These are phyloP conservation scores for Margaritifera margaritifera DNA, from an alignment of 2,888 invertebrate genomes.

Conservation along the genomic window DNA sequence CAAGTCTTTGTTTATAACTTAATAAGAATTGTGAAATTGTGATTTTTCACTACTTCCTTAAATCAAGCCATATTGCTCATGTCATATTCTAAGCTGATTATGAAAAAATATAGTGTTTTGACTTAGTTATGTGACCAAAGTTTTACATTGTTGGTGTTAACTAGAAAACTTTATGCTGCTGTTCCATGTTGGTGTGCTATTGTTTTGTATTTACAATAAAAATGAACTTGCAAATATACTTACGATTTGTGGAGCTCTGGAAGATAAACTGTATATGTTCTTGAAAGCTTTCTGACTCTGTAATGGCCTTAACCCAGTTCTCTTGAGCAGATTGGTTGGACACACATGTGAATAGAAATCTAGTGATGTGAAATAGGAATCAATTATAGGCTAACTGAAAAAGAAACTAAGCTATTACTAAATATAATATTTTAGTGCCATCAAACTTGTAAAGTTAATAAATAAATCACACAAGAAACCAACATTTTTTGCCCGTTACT, in stretches of 20 bases:
- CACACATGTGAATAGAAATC: constrained; percentile 73
- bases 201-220: background rate
- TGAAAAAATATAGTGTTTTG: too few species aligned
- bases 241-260: constrained; percentile 81
- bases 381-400: too few species aligned
- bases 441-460: background rate
- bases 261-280: constrained; percentile 82
- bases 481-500: background rate
- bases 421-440: background rate
- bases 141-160: too few species aligned
- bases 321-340: constrained; percentile 74
- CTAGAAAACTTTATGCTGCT: too few species aligned
- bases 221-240: constrained; percentile 26
- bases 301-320: constrained; percentile 64
- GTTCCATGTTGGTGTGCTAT: background rate
- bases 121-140: too few species aligned
- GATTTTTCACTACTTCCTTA: too few species aligned
- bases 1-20: too few species aligned
- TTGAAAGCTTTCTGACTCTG: constrained; percentile 54
- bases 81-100: too few species aligned
- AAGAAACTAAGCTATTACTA: background rate
- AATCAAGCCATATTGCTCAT: too few species aligned
- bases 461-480: background rate
- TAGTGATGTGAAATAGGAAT: constrained; percentile 34
- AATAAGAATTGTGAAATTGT: too few species aligned